These are phyloP conservation scores for Phasianus colchicus DNA, from an alignment of 2,113 vertebrate genomes.

Conservation along the genomic window DNA sequence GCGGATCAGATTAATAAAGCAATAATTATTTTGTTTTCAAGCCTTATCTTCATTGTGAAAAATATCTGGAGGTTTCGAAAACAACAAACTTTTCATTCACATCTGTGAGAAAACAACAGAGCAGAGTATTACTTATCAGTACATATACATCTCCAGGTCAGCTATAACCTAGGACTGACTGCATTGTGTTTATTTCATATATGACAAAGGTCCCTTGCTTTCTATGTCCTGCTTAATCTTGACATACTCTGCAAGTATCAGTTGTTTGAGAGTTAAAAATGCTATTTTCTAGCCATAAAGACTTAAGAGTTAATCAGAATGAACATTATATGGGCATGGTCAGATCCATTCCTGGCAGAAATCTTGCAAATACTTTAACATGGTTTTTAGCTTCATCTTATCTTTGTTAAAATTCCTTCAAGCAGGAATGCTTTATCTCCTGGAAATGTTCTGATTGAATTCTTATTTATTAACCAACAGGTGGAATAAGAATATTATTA, in stretches of 20 bases:
- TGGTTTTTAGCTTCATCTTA: neutral
- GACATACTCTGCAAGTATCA: neutral
- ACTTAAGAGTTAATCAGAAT: neutral
- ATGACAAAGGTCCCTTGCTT: neutral
- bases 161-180: neutral
- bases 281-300: neutral
- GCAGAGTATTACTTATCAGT: neutral
- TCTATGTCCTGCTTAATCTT: neutral
- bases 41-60: neutral
- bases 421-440: neutral
- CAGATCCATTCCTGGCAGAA: neutral
- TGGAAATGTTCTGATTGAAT: neutral
- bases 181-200: neutral
- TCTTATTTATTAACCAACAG: neutral
- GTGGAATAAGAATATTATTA: neutral
- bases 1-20: neutral
- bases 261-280: neutral
- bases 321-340: neutral
- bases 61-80: conserved; percentile 1
- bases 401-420: neutral
- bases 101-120: rapidly evolving
- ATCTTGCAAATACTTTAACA: neutral
- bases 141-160: neutral
- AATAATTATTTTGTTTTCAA: neutral
- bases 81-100: neutral